These are phyloP conservation scores for Plebejus argus DNA, from an alignment of 2,888 invertebrate species.

Conservation along the genomic window DNA sequence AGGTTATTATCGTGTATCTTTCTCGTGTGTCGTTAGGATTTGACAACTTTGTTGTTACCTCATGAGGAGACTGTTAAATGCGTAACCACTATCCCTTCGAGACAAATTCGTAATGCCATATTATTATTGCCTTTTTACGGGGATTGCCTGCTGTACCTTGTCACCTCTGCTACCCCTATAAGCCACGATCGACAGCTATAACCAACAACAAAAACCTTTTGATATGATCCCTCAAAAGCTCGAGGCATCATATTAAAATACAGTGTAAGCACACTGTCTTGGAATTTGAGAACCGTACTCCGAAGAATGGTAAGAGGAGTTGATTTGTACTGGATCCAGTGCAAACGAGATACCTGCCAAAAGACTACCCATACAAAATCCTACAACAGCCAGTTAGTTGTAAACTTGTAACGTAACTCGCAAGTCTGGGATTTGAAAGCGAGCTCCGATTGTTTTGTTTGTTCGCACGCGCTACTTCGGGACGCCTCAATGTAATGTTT, in stretches of 20 bases:
- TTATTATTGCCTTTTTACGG: too few relatives aligned
- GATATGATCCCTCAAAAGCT: too few relatives aligned
- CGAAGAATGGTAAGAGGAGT: too few relatives aligned
- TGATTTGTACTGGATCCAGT: neutral
- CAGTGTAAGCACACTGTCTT: too few relatives aligned
- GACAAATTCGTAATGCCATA: too few relatives aligned
- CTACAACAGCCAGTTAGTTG: neutral
- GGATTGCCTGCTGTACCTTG: too few relatives aligned
- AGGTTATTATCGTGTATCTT: conserved; percentile 41
- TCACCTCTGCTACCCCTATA: too few relatives aligned
- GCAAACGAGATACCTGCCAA: conserved; percentile 6
- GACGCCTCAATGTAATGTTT: conserved; percentile 8
- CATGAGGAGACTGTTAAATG: neutral
- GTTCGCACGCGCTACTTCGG: conserved; percentile 44
- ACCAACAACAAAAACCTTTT: too few relatives aligned
- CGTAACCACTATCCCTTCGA: too few relatives aligned
- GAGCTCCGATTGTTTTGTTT: conserved; percentile 40
- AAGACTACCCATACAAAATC: neutral
- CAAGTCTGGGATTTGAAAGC: conserved; percentile 43
- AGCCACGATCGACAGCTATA: too few relatives aligned
- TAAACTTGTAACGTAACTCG: neutral
- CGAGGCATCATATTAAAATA: too few relatives aligned
- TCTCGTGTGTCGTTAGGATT: neutral
- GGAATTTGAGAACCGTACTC: too few relatives aligned
- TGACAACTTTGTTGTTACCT: conserved; percentile 1